Base-by-base conservation (phyloP, 1,140 invertebrate genomes). In the Drosophila sucinea region DNA sequence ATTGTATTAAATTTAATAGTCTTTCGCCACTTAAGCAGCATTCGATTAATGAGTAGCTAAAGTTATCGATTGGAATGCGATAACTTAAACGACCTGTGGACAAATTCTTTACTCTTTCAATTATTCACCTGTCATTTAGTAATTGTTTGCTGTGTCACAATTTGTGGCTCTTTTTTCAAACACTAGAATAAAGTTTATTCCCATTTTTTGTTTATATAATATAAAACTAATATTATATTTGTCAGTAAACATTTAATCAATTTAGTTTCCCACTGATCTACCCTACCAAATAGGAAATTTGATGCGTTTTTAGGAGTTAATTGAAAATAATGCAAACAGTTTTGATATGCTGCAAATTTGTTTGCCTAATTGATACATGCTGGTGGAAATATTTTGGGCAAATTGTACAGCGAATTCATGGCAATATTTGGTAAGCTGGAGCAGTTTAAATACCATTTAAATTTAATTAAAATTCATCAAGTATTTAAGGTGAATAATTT, bases 401-500 rank as follows among this genome's bases (percentile, higher is more conserved):
- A 44, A 44, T 44, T 44, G 41, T 44, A 7, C 7, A 47, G 7
- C 7, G 44, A 51, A 51, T 51, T 51, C 44, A 25, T 51, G 44
- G 8, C 6, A 23, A 7, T 25, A 47, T 47, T 23, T 47, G 41
- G 1, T 17, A 44, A 23, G 17, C 3, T 51, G 44, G 23, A 2
- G 1, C 7, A 10, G 44, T 51, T 51, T 51, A 6, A 65, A 60
- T 17, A 27, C 25, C n/a, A 27, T 80, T 63, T 32, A 61, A 65
- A 77, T 73, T 77, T 40, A 77, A 70, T 73, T 65, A 55, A n/a
- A 63, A 29, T 7, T 61, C 44, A 73, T 73, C 55, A 76, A 64
- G 58, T 76, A 73, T 69, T 54, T 61, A 73, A 75, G 40, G 27
- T 33, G 23, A 38, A 66, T 56, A 66, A 73, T 63, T 60, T 41